Percentiles rank a stretch among this genome's conserved stretches.
phyloP scores from a whole-genome alignment of 2,888 invertebrate genomes.

The Myathropa florea region DNA sequence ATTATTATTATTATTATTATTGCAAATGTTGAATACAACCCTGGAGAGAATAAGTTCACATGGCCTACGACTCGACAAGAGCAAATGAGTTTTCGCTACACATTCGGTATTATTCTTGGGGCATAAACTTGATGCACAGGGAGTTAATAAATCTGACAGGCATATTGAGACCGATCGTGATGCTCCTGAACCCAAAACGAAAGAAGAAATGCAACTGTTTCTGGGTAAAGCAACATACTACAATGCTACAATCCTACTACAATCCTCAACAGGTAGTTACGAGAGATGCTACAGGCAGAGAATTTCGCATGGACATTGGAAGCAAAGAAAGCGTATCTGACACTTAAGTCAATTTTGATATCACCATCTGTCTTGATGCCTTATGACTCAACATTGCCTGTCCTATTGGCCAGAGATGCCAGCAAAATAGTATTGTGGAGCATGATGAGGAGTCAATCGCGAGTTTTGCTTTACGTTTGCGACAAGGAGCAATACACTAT shows the following conservation, averaged over 20 bases:
- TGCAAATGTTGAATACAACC: too few relatives aligned
- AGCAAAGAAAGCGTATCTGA: constrained; percentile 6
- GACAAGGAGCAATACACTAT: too few relatives aligned
- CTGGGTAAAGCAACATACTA: constrained; percentile 30
- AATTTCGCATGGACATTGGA: constrained; percentile 8
- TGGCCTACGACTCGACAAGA: neutral
- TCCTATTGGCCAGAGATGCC: neutral
- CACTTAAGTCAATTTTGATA: neutral
- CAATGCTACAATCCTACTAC: neutral
- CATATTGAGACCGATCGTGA: constrained; percentile 7
- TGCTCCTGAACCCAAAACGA: neutral
- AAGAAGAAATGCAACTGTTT: constrained; percentile 51
- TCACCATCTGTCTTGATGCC: neutral
- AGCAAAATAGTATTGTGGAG: too few relatives aligned
- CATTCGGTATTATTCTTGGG: constrained; percentile 35
- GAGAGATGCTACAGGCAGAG: constrained; percentile 1
- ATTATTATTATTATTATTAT: too few relatives aligned
- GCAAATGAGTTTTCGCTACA: constrained; percentile 31
- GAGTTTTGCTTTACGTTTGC: too few relatives aligned
- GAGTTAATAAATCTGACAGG: constrained; percentile 37
- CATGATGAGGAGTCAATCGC: too few relatives aligned
- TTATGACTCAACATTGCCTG: constrained; percentile 17
- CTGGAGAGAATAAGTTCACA: constrained; percentile 16
- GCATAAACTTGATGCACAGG: constrained; percentile 32
- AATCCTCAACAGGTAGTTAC: neutral